Evolutionary conservation across 2,888 invertebrate species (phyloP).

Genomic region (Agrotis puta): DNA sequence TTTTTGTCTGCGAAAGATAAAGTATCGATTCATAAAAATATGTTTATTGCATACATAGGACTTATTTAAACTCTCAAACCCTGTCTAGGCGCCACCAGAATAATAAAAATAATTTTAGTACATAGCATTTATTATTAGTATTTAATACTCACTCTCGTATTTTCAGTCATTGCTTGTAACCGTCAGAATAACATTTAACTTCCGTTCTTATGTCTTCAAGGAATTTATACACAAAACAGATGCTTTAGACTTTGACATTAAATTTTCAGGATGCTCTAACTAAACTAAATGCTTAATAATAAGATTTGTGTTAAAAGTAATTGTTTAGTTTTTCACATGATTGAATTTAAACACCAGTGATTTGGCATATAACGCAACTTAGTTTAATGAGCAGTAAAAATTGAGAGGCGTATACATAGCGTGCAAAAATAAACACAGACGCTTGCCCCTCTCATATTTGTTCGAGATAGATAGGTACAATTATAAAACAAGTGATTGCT

Average conservation of each 20-base stretch:
- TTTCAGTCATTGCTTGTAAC: constrained; percentile 64
- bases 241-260: constrained; percentile 61
- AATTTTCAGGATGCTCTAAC: constrained; percentile 32
- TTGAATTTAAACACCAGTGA: constrained; percentile 33
- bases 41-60: constrained; percentile 49
- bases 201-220: constrained; percentile 68
- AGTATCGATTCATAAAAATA: constrained; percentile 47
- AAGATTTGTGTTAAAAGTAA: constrained; percentile 38
- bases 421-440: constrained; percentile 41
- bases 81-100: constrained; percentile 48
- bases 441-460: constrained; percentile 13
- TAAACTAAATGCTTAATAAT: constrained; percentile 23
- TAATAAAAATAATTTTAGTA: constrained; percentile 50
- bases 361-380: constrained; percentile 44
- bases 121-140: constrained; percentile 43
- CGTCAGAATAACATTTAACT: constrained; percentile 66
- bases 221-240: constrained; percentile 72
- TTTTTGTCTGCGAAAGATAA: constrained; percentile 41
- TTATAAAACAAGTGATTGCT: constrained; percentile 52
- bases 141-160: constrained; percentile 66
- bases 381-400: constrained; percentile 31
- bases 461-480: constrained; percentile 38
- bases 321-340: constrained; percentile 30
- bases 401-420: background rate
- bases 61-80: constrained; percentile 36